A percentile compares a stretch with the other conserved stretches of the same genome.
Conservation (phyloP, 1,140 invertebrate genomes). For the Euschistus heros region DNA sequence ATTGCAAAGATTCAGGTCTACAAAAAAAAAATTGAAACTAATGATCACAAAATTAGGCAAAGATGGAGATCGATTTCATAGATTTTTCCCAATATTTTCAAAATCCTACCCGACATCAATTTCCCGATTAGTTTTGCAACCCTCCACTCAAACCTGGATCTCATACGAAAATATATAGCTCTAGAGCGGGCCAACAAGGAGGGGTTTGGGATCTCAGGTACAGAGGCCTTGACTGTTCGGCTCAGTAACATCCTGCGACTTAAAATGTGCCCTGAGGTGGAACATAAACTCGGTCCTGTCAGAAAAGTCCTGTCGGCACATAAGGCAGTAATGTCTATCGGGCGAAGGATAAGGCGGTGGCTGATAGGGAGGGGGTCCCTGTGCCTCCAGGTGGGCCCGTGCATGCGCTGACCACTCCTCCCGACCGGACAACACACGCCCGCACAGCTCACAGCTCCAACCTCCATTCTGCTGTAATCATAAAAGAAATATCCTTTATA, state of each 20-base stretch:
- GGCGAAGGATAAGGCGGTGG: conserved; percentile 28
- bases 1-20: too few relatives aligned
- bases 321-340: conserved; percentile 43
- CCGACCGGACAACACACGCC: conserved; percentile 51
- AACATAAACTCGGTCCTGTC: conserved; percentile 58
- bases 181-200: not conserved
- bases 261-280: conserved; percentile 52
- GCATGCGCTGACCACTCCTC: conserved; percentile 66
- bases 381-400: conserved; percentile 48
- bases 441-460: conserved; percentile 62
- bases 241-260: conserved; percentile 19
- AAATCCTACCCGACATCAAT: too few relatives aligned
- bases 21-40: too few relatives aligned
- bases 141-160: not conserved
- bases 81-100: not conserved
- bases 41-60: not conserved
- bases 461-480: conserved; percentile 28
- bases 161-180: too few relatives aligned
- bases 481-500: not conserved
- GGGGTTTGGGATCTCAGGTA: conserved; percentile 11
- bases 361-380: conserved; percentile 35
- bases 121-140: not conserved
- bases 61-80: not conserved
- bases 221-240: conserved; percentile 16
- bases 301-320: conserved; percentile 52